Base-by-base conservation (phyloP, 2,888 invertebrate genomes). In the Yponomeuta evonymella region DNA sequence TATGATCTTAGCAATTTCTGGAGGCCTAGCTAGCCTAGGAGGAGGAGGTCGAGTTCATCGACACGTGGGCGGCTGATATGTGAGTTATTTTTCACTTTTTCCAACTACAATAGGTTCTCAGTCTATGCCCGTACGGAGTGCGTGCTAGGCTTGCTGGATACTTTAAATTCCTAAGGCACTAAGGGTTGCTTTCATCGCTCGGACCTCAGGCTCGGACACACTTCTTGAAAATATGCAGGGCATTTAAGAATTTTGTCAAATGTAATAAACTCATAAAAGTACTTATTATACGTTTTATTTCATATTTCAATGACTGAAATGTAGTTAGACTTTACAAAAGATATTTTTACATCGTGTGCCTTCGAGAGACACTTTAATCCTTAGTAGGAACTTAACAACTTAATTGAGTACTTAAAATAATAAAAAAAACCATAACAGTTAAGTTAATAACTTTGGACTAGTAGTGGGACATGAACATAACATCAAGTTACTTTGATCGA, bases 261-360 rank as follows among this genome's bases (percentile, higher is more conserved):
- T 74, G 72, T 75, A 75, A 72, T 70, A 69, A 67, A 73, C 2
- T 5, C 12, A 5, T 15, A 58, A 58, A 58, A 58, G 9, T 43
- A 58, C 72, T 72, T 71, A 76, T 9, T 43, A 9, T 8, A 43
- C 9, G 43, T 43, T 43, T 43, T 43, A 43, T 43, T 43, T 43
- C 43, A 43, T 43, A 43, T 8, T 8, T 43, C 43, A 43, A 58
- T 58, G 51, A 58, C 51, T 15, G 51, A 58, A 58, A 15, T 43
- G 15, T 58, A 58, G 15, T 12, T 12, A 58, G 15, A 58, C 51
- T 58, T 2, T 15, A 58, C 51, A 58, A 58, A 58, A 58, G 12
- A 58, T 15, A 36, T 43, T 43, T 43, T 43, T 43, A 43, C 43
- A 43, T 43, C 9, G 8, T 58, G 51, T 58, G 51, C 51, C 43